Base-by-base conservation (phyloP, 2,888 invertebrate species). In the Ormyrus thymus region DNA sequence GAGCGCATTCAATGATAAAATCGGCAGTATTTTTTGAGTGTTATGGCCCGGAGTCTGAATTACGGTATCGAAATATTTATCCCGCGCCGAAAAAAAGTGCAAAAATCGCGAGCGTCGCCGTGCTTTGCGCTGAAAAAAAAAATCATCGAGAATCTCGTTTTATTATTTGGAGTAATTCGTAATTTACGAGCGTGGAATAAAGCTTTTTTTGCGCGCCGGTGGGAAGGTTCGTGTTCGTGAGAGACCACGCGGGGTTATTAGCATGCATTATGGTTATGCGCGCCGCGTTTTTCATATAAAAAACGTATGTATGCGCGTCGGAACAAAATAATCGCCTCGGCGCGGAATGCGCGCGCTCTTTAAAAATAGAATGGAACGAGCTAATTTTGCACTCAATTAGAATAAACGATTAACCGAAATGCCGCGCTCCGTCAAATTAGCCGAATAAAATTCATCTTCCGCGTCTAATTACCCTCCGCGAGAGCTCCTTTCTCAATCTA, bases 381-480 rank as follows among this genome's bases (percentile, higher is more conserved):
- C 65, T 78, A 76, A 78, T 81, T 81, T 76, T 59, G 51, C 65
- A 72, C 68, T 59, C 64, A 81, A 81, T 76, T 81, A 76, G 69
- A 76, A 76, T 70, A 79, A 78, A 79, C 73, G 78, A 81, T 79
- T 76, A 76, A 70, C 69, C 73, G 69, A 70, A 76, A 50, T 76
- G 58, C 53, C 46, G 50, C 55, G 43, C 58, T 1, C 43, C 62
- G 53, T 79, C 70, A 76, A 81, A 78, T 81, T 76, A 69, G 68
- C 5, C 76, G 72, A 81, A 78, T 78, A 50, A 76, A 76, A 76
- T 69, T 78, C 76, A 78, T 76, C 76, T 73, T 73, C 50, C 69
- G 72, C 76, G 43, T 69, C 73, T 81, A 81, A 81, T 81, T 81
- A 78, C n/a, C 59, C 29, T 53, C 46, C 51, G 29, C 71, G 62